Percentiles rank a stretch among this genome's conserved stretches.
These are phyloP conservation scores for Mylabris phalerata DNA, from an alignment of 1,140 invertebrate species.

Conservation along the genomic window DNA sequence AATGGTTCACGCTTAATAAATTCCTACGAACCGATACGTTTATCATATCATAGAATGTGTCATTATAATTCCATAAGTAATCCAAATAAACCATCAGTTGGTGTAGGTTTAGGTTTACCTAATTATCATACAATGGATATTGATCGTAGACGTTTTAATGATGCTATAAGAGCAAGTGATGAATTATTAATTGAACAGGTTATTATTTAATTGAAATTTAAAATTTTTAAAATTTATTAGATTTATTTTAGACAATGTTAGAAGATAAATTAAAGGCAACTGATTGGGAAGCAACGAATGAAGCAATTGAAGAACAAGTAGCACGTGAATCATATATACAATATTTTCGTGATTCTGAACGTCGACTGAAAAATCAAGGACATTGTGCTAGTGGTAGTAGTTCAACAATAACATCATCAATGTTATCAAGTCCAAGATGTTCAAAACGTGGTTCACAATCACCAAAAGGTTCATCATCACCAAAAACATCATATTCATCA, in stretches of 20 bases:
- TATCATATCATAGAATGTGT: slow-evolving; percentile 83
- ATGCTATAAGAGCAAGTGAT: slow-evolving; percentile 77
- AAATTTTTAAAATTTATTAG: slow-evolving; percentile 19
- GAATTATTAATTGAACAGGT: slow-evolving; percentile 80
- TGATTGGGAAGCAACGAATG: slow-evolving; percentile 91
- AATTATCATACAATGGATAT: slow-evolving; percentile 73
- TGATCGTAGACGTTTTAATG: slow-evolving; percentile 67
- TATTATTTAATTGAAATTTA: slow-evolving; percentile 7
- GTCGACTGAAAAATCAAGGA: slow-evolving; percentile 32
- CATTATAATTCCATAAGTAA: slow-evolving; percentile 91
- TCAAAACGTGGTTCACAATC: slow-evolving; percentile 35
- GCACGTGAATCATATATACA: slow-evolving; percentile 85
- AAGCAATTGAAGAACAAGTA: slow-evolving; percentile 86
- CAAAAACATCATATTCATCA: slow-evolving; percentile 28
- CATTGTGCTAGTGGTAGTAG: slow-evolving; percentile 35
- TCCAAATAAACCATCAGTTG: slow-evolving; percentile 79
- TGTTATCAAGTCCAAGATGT: slow-evolving; percentile 32
- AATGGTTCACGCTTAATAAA: slow-evolving; percentile 60
- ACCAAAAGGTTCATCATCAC: slow-evolving; percentile 33
- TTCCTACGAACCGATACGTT: slow-evolving; percentile 73
- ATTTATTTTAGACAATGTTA: slow-evolving; percentile 67
- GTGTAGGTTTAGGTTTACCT: slow-evolving; percentile 81
- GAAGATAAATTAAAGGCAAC: slow-evolving; percentile 88
- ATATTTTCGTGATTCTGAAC: slow-evolving; percentile 46
- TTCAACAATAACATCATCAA: slow-evolving; percentile 38